Evolutionary conservation across 1,140 invertebrate genomes (phyloP).

Genomic region (Sarcophaga bullata): DNA sequence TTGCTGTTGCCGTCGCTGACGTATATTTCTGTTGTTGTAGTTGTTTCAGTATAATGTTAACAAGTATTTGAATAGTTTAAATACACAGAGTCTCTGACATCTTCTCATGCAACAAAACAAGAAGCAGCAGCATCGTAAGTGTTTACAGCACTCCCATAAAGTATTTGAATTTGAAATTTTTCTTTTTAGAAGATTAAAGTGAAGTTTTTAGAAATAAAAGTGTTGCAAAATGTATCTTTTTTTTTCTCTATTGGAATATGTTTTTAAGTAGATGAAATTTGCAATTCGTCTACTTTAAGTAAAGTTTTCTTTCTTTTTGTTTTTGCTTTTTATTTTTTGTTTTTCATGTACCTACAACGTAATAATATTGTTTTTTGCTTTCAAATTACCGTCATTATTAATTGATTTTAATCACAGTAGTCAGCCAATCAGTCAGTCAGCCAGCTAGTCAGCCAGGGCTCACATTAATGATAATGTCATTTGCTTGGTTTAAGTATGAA

Average conservation of each 20-base stretch:
- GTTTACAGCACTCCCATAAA: background rate
- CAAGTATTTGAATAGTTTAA: slow-evolving; percentile 11
- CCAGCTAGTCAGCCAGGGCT: background rate
- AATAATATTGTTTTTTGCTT: background rate
- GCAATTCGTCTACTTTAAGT: no score
- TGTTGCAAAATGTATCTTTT: no score
- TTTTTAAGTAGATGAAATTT: no score
- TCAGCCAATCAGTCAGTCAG: background rate
- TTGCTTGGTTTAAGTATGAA: background rate
- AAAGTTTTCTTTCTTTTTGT: no score
- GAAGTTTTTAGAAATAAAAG: no score
- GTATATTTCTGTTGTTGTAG: background rate
- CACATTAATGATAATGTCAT: background rate
- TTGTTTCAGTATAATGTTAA: background rate
- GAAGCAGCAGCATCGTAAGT: background rate
- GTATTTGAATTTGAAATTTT: background rate
- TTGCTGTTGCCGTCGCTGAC: background rate
- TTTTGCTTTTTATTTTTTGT: no score
- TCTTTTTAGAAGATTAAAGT: no score
- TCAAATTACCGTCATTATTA: background rate
- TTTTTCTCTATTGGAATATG: no score
- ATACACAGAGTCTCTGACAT: background rate
- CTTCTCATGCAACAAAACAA: background rate
- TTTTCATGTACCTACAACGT: no score
- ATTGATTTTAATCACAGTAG: background rate